These are phyloP conservation scores for Dinocampus coccinellae DNA, from an alignment of 2,888 invertebrate species.

Conservation along the genomic window DNA sequence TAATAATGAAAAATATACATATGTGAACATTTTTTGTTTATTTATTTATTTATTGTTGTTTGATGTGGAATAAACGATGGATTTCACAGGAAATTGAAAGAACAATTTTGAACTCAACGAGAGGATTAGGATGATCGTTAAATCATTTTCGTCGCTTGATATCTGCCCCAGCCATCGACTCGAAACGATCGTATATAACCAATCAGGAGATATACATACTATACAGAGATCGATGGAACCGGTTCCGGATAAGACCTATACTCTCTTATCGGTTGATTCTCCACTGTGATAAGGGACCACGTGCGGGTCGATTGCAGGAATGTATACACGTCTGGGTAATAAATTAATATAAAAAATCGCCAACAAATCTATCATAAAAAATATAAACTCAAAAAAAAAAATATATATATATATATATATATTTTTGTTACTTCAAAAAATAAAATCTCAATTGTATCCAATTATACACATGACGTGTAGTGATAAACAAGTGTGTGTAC, in stretches of 20 bases:
- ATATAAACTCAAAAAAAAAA: not conserved
- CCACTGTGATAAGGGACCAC: slow-evolving; percentile 18
- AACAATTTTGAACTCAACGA: not conserved
- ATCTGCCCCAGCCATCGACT: slow-evolving; percentile 25
- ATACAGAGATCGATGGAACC: slow-evolving; percentile 12
- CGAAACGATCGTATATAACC: slow-evolving; percentile 14
- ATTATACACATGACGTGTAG: too few relatives aligned
- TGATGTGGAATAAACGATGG: not conserved
- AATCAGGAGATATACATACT: not conserved
- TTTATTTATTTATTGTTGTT: not conserved
- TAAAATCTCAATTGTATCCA: not conserved
- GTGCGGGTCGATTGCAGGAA: slow-evolving; percentile 21
- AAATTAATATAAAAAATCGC: slow-evolving; percentile 12
- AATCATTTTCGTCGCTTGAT: slow-evolving; percentile 31
- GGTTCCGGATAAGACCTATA: slow-evolving; percentile 29
- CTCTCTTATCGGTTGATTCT: slow-evolving; percentile 30
- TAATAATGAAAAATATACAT: not conserved
- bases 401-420: not conserved
- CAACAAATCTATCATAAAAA: not conserved
- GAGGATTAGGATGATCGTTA: slow-evolving; percentile 26
- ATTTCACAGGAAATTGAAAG: not conserved
- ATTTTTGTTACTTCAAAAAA: too few relatives aligned
- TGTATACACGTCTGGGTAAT: slow-evolving; percentile 3
- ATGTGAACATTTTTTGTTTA: not conserved
- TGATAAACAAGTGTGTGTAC: too few relatives aligned